Evolutionary conservation across 2,113 vertebrate species (phyloP).

Genomic region (Nannospalax galili): DNA sequence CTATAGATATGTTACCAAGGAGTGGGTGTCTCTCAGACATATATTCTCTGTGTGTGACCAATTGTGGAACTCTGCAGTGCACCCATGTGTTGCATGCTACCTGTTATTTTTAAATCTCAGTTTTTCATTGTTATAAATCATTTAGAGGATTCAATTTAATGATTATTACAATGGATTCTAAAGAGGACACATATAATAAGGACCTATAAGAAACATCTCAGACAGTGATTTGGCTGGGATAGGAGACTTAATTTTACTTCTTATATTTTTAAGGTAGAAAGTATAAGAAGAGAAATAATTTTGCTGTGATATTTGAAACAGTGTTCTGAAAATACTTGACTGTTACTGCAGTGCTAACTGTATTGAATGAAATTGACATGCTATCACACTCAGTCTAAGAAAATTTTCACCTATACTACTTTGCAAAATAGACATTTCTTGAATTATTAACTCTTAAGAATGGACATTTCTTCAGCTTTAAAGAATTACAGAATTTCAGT

Average conservation of each 20-base stretch:
- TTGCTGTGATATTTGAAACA: conserved; percentile 13
- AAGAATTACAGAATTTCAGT: conserved; percentile 1
- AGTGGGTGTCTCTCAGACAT: too few species aligned
- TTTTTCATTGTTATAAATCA: background rate
- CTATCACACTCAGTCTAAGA: background rate
- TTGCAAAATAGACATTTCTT: conserved; percentile 31
- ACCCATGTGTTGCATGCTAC: too few species aligned
- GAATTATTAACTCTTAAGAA: conserved; percentile 23
- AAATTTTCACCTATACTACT: conserved; percentile 47
- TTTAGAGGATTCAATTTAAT: conserved; percentile 7
- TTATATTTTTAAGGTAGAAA: conserved; percentile 39
- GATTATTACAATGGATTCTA: conserved; percentile 4
- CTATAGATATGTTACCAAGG: too few species aligned
- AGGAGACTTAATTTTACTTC: background rate
- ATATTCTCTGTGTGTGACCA: too few species aligned
- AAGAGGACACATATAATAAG: background rate
- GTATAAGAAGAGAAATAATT: background rate
- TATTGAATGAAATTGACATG: background rate
- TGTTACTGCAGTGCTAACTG: conserved; percentile 19
- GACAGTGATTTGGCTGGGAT: background rate
- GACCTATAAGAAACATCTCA: background rate
- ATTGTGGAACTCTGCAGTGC: too few species aligned
- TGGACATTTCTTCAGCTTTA: conserved; percentile 17
- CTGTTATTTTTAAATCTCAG: conserved; percentile 14
- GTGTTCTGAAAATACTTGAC: background rate